Conservation (phyloP, 1,140 invertebrate species). For the Rhyzopertha dominica region DNA sequence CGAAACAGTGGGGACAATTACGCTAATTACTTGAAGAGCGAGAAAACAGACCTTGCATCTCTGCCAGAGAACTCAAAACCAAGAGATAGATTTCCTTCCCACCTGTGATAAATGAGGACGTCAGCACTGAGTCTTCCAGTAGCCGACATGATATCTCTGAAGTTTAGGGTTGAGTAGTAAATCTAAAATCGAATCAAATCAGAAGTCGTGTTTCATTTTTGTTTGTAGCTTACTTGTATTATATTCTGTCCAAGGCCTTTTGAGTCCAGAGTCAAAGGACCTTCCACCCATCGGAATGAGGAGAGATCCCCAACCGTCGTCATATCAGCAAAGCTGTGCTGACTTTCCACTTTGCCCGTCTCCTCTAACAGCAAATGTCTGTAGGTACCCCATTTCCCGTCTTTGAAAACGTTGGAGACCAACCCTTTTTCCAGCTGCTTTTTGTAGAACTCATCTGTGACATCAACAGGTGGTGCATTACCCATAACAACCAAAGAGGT, state of each 20-base stretch:
- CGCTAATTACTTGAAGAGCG: not conserved
- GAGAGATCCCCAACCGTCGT: slow-evolving; percentile 75
- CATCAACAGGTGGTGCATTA: slow-evolving; percentile 58
- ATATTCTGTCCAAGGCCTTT: not conserved
- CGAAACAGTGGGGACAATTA: too few relatives aligned
- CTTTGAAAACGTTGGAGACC: slow-evolving; percentile 71
- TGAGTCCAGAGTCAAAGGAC: slow-evolving; percentile 42
- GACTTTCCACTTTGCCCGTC: slow-evolving; percentile 36
- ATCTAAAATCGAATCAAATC: slow-evolving; percentile 40
- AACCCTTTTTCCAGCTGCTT: slow-evolving; percentile 66
- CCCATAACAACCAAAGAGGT: too few relatives aligned
- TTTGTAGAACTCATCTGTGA: slow-evolving; percentile 58
- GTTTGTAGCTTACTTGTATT: not conserved
- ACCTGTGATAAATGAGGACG: slow-evolving; percentile 48
- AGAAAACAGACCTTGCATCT: slow-evolving; percentile 2
- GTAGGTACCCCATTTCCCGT: slow-evolving; percentile 76
- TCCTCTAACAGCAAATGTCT: slow-evolving; percentile 59
- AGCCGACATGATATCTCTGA: slow-evolving; percentile 71
- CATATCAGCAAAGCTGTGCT: slow-evolving; percentile 62
- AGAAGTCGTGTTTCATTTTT: slow-evolving; percentile 3
- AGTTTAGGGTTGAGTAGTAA: slow-evolving; percentile 64
- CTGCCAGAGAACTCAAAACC: slow-evolving; percentile 67
- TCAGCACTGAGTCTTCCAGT: slow-evolving; percentile 65
- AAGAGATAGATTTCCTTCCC: slow-evolving; percentile 56
- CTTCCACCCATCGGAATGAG: slow-evolving; percentile 74